These are phyloP conservation scores for Bos indicus DNA, from an alignment of 2,113 vertebrate genomes.

Conservation along the genomic window DNA sequence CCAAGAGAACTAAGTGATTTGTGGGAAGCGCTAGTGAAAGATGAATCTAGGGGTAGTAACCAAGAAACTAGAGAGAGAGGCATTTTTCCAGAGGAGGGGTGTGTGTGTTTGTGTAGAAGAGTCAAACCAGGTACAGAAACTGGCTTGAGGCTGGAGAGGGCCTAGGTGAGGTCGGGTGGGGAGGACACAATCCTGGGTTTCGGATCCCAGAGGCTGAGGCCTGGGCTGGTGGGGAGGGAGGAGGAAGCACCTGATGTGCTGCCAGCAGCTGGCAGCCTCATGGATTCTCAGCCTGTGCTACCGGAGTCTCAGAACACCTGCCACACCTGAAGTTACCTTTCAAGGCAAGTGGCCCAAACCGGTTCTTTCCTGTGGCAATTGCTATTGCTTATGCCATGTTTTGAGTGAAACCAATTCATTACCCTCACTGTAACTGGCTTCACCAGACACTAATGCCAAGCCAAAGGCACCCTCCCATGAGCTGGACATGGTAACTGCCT, in stretches of 20 bases:
- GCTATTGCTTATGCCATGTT: neutral
- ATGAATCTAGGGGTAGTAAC: neutral
- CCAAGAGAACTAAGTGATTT: neutral
- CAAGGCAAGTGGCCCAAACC: conserved; percentile 46
- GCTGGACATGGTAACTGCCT: neutral
- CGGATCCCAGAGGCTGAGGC: neutral
- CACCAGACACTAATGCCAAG: neutral
- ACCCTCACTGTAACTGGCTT: neutral
- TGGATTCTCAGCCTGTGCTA: neutral
- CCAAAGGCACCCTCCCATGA: neutral
- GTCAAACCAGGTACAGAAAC: neutral
- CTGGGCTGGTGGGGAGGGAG: neutral
- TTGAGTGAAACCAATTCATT: conserved; percentile 22
- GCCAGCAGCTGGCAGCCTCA: neutral
- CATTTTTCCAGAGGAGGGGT: neutral
- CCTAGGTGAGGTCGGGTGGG: neutral
- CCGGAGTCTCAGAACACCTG: neutral
- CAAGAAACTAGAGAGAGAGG: neutral
- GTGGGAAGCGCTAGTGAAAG: neutral
- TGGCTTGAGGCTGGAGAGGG: neutral
- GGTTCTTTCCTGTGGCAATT: conserved; percentile 25
- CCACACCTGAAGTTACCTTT: conserved; percentile 30
- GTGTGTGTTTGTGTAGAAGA: neutral
- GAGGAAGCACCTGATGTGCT: neutral
- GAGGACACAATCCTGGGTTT: neutral